A percentile compares a stretch with the other conserved stretches of the same genome.
Evolutionary conservation across 2,888 invertebrate genomes (phyloP).

Genomic region (Mythimna impura): DNA sequence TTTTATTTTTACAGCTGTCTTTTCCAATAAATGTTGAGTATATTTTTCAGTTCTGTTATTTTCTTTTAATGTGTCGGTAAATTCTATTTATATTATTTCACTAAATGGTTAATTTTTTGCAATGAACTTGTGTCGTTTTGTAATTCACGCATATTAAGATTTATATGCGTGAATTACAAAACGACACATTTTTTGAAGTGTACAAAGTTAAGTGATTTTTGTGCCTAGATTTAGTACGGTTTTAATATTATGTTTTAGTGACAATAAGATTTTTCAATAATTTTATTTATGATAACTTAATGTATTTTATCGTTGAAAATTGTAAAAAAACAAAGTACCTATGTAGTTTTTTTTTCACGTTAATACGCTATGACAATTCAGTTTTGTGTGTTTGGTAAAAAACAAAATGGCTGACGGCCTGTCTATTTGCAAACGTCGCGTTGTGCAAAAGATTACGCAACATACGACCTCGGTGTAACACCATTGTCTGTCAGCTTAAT

Average conservation of each 20-base stretch:
- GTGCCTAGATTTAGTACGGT: background rate
- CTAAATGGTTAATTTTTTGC: background rate
- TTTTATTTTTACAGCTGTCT: slow-evolving; percentile 1
- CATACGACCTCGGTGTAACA: slow-evolving; percentile 36
- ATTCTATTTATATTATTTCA: background rate
- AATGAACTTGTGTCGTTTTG: background rate
- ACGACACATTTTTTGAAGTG: background rate
- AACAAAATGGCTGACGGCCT: slow-evolving; percentile 5
- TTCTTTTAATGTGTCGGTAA: background rate
- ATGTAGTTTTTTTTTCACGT: background rate
- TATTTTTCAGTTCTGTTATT: background rate
- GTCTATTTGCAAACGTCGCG: slow-evolving; percentile 39
- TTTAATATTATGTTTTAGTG: background rate
- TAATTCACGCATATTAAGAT: background rate
- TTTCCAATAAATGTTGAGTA: background rate
- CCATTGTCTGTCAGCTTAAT: slow-evolving; percentile 39
- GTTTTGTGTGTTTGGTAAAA: slow-evolving; percentile 13
- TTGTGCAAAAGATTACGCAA: slow-evolving; percentile 46
- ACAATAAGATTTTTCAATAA: background rate
- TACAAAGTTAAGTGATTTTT: background rate
- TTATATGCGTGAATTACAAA: no score
- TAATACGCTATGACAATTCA: background rate
- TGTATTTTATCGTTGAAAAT: background rate
- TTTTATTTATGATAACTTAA: background rate
- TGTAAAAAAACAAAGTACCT: background rate